Conservation (phyloP, 2,888 invertebrate species). For the Caenorhabditis becei region DNA sequence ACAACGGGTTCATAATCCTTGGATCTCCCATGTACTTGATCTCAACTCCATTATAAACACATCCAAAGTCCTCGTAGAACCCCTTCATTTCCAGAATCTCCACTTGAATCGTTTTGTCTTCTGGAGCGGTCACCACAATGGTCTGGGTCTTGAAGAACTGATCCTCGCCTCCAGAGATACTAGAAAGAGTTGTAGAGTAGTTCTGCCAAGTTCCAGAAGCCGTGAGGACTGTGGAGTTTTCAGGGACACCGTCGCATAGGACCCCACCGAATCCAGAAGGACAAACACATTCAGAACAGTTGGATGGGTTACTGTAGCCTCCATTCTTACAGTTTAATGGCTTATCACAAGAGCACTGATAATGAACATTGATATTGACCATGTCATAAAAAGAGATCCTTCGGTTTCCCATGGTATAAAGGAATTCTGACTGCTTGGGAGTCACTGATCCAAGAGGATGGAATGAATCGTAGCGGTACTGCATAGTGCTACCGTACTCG, state of each 20-base stretch:
- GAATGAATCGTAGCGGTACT: conserved; percentile 8
- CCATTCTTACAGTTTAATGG: conserved; percentile 22
- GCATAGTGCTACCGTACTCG: conserved; percentile 35
- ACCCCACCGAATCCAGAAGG: conserved; percentile 26
- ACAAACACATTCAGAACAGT: conserved; percentile 26
- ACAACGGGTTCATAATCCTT: neutral
- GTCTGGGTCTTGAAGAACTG: too few species aligned
- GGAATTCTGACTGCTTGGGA: neutral
- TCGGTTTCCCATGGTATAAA: conserved; percentile 14
- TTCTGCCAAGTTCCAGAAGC: too few species aligned
- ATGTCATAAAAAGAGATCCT: conserved; percentile 33
- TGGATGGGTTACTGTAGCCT: conserved; percentile 36
- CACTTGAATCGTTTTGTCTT: neutral
- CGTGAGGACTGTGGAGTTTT: too few species aligned
- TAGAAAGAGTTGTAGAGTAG: conserved; percentile 2
- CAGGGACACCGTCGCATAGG: conserved; percentile 12
- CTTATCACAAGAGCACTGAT: conserved; percentile 10
- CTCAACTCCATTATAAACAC: neutral
- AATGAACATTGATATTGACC: conserved; percentile 17
- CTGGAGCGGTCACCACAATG: too few species aligned
- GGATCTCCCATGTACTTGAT: conserved; percentile 4
- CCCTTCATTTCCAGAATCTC: neutral
- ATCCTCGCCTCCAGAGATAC: too few species aligned
- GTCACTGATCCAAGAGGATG: neutral
- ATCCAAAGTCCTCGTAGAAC: neutral